These are phyloP conservation scores for Epirrita christyi DNA, from an alignment of 2,888 invertebrate species.

Conservation along the genomic window DNA sequence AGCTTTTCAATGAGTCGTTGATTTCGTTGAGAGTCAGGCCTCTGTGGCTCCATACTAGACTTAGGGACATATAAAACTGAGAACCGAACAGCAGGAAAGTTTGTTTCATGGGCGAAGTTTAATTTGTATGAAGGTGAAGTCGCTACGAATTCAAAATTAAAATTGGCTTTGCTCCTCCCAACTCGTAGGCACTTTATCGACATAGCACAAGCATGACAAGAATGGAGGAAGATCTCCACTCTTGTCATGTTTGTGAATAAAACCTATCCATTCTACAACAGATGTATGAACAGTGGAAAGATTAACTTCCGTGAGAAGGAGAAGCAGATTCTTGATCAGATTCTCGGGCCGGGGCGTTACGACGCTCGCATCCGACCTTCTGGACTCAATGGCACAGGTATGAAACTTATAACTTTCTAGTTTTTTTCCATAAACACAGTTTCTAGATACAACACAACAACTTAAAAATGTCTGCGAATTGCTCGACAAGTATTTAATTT, in stretches of 20 bases:
- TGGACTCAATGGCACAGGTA: constrained; percentile 97
- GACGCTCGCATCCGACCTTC: constrained; percentile 97
- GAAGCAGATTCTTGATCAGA: constrained; percentile 96
- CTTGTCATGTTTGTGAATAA: constrained; percentile 21
- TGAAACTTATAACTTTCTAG: constrained; percentile 56
- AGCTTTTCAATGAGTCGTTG: no score
- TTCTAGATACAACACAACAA: no score
- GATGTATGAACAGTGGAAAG: constrained; percentile 90
- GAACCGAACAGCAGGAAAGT: not conserved
- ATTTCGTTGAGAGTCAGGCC: no score
- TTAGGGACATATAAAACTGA: no score
- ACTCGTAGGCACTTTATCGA: not conserved
- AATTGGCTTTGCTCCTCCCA: constrained; percentile 18
- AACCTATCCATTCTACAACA: constrained; percentile 54
- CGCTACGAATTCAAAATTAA: constrained; percentile 8
- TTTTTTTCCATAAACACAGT: not conserved
- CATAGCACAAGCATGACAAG: constrained; percentile 11
- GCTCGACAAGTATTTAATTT: no score
- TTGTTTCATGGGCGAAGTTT: not conserved
- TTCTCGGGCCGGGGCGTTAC: constrained; percentile 95
- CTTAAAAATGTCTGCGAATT: no score
- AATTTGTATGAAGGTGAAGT: not conserved
- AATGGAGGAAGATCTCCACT: constrained; percentile 2
- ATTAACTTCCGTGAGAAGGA: constrained; percentile 97
- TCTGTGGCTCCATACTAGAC: no score